Percentiles rank a stretch among this genome's conserved stretches.
phyloP scores from a whole-genome alignment of 2,797 vertebrate species.

The Chloroceryle inda region DNA sequence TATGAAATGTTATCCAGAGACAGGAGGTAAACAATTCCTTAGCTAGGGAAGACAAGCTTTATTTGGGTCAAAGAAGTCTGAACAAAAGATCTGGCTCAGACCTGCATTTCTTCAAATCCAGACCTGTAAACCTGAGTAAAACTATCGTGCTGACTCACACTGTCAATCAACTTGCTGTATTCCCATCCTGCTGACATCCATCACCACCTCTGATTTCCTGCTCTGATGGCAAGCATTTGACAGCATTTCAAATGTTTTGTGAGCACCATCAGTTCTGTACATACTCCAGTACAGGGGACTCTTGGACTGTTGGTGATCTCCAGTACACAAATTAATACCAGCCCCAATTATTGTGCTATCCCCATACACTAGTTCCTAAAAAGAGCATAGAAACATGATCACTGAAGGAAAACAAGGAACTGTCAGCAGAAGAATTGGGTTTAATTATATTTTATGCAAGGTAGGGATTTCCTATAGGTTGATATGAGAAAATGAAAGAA shows the following conservation, averaged over 20 bases:
- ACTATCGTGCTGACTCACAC: fast-evolving
- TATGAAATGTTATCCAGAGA: background rate
- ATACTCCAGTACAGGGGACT: fast-evolving
- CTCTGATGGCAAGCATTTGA: background rate
- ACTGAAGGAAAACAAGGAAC: background rate
- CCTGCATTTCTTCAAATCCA: background rate
- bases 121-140: background rate
- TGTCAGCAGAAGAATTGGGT: background rate
- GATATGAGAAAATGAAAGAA: background rate
- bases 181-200: background rate
- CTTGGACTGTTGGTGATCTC: background rate
- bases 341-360: background rate
- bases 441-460: background rate
- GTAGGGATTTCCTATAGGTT: background rate
- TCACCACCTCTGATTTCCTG: background rate
- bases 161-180: fast-evolving
- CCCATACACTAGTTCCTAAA: background rate
- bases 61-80: background rate
- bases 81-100: background rate
- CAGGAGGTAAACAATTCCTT: background rate
- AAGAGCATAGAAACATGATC: background rate
- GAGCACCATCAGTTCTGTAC: background rate
- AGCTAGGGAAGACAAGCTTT: background rate
- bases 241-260: background rate
- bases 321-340: background rate